Conservation (phyloP, 1,140 invertebrate species). For the Dysdera silvatica region DNA sequence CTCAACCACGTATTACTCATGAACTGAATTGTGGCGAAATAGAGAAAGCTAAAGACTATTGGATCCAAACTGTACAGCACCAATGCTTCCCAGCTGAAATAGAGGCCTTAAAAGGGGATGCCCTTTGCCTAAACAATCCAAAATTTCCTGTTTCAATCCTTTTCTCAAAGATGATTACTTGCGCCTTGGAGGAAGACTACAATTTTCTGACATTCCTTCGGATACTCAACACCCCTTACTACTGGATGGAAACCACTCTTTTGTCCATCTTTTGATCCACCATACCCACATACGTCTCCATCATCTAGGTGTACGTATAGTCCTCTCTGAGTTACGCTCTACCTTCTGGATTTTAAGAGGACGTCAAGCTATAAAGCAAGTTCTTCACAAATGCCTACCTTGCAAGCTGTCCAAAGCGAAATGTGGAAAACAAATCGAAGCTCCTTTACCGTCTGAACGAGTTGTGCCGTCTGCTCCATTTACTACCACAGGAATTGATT, state of each 20-base stretch:
- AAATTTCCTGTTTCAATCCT: neutral
- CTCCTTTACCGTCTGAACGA: neutral
- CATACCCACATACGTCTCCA: too few species aligned
- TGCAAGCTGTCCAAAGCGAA: neutral
- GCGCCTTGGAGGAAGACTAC: too few species aligned
- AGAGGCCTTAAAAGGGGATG: neutral
- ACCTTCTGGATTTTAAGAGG: neutral
- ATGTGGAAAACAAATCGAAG: constrained; percentile 1
- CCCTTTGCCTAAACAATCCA: neutral
- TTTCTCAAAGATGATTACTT: too few species aligned
- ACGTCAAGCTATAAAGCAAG: neutral
- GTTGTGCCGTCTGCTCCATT: neutral
- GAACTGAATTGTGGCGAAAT: neutral
- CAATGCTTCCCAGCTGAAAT: neutral
- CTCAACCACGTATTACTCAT: neutral
- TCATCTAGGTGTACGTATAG: neutral
- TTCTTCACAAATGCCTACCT: neutral
- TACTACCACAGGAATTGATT: neutral
- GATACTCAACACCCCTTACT: too few species aligned
- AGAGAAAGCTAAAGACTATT: neutral
- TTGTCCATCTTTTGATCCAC: too few species aligned
- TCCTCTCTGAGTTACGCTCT: neutral
- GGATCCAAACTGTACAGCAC: neutral
- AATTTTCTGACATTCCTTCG: too few species aligned
- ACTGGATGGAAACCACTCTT: too few species aligned